A percentile compares a stretch with the other conserved stretches of the same genome.
Evolutionary conservation across 2,113 vertebrate genomes (phyloP).

Genomic region (Suricata suricatta): DNA sequence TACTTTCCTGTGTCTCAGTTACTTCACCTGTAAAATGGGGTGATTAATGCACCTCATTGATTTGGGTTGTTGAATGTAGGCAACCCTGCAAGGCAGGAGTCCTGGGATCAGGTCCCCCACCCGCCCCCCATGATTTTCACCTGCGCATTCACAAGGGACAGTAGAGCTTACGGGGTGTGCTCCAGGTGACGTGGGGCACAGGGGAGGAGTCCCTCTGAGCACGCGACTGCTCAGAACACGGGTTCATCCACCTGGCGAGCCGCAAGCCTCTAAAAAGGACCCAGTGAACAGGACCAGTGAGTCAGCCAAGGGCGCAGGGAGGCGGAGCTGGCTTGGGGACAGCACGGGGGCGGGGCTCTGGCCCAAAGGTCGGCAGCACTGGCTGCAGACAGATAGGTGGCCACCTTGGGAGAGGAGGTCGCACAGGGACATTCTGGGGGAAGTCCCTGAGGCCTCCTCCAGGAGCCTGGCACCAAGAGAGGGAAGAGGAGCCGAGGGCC

Average conservation of each 20-base stretch:
- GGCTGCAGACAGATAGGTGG: not conserved
- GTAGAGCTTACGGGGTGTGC: not conserved
- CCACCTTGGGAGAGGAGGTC: not conserved
- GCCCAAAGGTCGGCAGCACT: not conserved
- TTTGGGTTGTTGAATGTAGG: not conserved
- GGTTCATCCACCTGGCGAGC: not conserved
- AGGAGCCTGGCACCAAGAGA: not conserved
- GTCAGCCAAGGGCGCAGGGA: not conserved
- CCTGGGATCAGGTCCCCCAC: not conserved
- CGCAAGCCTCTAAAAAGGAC: not conserved
- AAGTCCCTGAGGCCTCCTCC: not conserved
- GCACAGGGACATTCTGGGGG: not conserved
- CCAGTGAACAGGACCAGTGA: not conserved
- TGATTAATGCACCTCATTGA: not conserved
- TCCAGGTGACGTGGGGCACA: not conserved
- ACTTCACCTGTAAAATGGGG: not conserved
- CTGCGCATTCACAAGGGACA: not conserved
- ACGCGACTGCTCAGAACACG: not conserved
- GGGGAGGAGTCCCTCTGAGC: not conserved
- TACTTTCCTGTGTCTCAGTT: not conserved
- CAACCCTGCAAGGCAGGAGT: not conserved
- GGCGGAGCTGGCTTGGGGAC: not conserved
- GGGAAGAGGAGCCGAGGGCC: not conserved
- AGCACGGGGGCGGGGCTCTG: not conserved
- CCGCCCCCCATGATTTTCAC: not conserved